Base-by-base conservation (phyloP, 2,888 invertebrate species). In the Drosophila villosipedis region DNA sequence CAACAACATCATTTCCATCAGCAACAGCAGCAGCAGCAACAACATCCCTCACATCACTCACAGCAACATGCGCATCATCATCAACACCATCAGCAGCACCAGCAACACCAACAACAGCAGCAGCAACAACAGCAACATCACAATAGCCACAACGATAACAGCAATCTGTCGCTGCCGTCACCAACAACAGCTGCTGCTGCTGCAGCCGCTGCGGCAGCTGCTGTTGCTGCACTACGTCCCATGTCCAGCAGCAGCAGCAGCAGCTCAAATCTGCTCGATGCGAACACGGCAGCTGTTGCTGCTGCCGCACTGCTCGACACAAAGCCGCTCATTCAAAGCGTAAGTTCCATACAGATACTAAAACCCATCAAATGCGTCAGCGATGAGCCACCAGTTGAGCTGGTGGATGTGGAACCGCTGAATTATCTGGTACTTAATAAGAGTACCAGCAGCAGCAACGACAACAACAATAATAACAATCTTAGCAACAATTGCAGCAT, bases 141-240 rank as follows among this genome's bases (percentile, higher is more conserved):
- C 14, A 73, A 76, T 33, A 64, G 68, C 37, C 71, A 79, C 87
- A 91, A 90, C 68, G 92, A 92, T 78, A 96, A 96, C 63, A 96
- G 96, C 85, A 95, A 95, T 50, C 96, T 97, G 89, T 97, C 97
- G 53, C 94, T 97, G 76, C 97, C 97, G 1, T 97, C 97, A 53
- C 97, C 97, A 0, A 96, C 89, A 67, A 91, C 90, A 25, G 82
- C 75, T 52, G 91, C 88, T 31, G 91, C 84, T 37, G 83, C 89
- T 2, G 84, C 89, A 1, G 84, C 87, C 6, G 83, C 76, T 30
- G 89, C 89, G 12, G 83, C 88, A 22, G 91, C 90, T 5, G 84
- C 75, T 28, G 91, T 83, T 35, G 91, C 89, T 1, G 84, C 84
- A 3, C 66, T 87, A n/a, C 92, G 92, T 35, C 91, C 91, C 0